Evolutionary conservation across 2,113 vertebrate genomes (phyloP).

Genomic region (Nibea coibor): DNA sequence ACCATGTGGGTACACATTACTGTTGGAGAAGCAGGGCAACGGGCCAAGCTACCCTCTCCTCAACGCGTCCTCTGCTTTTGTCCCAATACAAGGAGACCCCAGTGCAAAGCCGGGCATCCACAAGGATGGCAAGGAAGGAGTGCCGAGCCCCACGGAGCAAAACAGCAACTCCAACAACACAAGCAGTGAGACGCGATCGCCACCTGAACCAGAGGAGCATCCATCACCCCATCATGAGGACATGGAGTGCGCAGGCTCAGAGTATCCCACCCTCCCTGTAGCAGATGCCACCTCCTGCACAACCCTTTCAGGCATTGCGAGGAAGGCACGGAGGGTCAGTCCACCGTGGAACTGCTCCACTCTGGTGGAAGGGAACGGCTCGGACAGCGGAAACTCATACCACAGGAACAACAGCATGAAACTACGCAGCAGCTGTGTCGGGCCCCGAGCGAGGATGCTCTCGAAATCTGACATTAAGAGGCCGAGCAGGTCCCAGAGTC

Average conservation of each 20-base stretch:
- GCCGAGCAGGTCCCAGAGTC: slow-evolving; percentile 73
- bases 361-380: slow-evolving; percentile 71
- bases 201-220: slow-evolving; percentile 68
- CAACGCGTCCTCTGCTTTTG: slow-evolving; percentile 79
- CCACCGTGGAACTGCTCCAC: slow-evolving; percentile 80
- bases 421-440: slow-evolving; percentile 66
- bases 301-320: slow-evolving; percentile 39
- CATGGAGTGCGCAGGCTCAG: slow-evolving; percentile 35
- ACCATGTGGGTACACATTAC: slow-evolving; percentile 79
- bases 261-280: slow-evolving; percentile 69
- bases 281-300: slow-evolving; percentile 50
- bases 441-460: slow-evolving; percentile 66
- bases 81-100: slow-evolving; percentile 76
- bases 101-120: slow-evolving; percentile 63
- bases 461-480: slow-evolving; percentile 72
- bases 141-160: slow-evolving; percentile 73
- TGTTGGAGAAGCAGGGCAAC: slow-evolving; percentile 86
- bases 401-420: slow-evolving; percentile 63
- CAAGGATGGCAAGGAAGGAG: slow-evolving; percentile 70
- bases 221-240: slow-evolving; percentile 51
- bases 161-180: slow-evolving; percentile 83
- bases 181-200: slow-evolving; percentile 70
- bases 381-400: slow-evolving; percentile 73
- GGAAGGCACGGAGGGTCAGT: slow-evolving; percentile 67
- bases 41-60: slow-evolving; percentile 76